Base-by-base conservation (phyloP, 1,140 invertebrate species). In the Matsumurasca onukii region DNA sequence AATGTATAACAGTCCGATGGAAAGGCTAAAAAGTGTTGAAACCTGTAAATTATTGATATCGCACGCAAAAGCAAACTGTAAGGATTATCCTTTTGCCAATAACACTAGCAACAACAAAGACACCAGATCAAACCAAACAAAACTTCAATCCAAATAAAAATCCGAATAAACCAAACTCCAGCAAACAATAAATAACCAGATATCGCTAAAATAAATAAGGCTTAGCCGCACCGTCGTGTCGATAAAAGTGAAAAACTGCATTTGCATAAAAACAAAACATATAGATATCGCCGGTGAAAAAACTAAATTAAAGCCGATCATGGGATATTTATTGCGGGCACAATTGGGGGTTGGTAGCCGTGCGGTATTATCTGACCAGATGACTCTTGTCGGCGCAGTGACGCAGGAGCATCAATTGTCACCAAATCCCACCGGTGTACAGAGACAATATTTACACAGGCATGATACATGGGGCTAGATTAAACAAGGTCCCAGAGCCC, bases 221-320 rank as follows among this genome's bases (percentile, higher is more conserved):
- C 22, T 52, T n/a, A n/a, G n/a, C n/a, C 22, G 49, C 13, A 52
- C 3, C 13, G n/a, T n/a, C n/a, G n/a, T 20, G 22, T 52, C 49
- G 49, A 52, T 52, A 52, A 52, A 52, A 52, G 22, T 52, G 49
- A 52, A 52, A 52, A 52, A 52, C 49, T 3, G 22, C 49, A 52
- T 52, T 52, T 52, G 22, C 49, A 52, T 52, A 52, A 52, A 52
- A 52, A 52, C 49, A 52, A 52, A 52, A 52, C 49, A 52, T 45
- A 45, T 52, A 52, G 49, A 52, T 52, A 52, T 52, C 12, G 49
- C 3, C 12, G 9, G 49, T 52, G 49, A 52, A 52, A 52, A 52
- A 52, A 52, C 49, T 52, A 52, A 52, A 52, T 52, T 52, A 52
- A 52, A 52, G 9, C 49, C 20, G 49, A 52, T 52, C 49, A 15